Base-by-base conservation (phyloP, 2,888 invertebrate genomes). In the Octodonta nipae region DNA sequence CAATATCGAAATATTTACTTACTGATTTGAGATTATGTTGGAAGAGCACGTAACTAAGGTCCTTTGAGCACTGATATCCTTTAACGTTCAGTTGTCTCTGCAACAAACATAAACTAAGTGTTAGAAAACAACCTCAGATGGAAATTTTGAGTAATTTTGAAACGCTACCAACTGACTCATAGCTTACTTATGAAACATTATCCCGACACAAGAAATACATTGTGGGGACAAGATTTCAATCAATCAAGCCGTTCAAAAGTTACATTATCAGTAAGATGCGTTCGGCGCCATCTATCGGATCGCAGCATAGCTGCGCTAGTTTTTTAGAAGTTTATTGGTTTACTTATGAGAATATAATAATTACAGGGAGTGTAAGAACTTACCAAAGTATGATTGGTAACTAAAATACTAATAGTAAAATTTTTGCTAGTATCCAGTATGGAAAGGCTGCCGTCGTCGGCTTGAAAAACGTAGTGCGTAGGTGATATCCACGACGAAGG, bases 21-120 rank as follows among this genome's bases (percentile, higher is more conserved):
- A 87, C 87, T 72, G 81, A 76, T 66, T 84, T 83, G 64, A 86
- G 78, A 66, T 85, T 83, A 71, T 86, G 85, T 66, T 81, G 78
- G 66, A 88, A 83, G 54, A 88, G 74, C 57, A 88, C 84, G 65
- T 77, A 87, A 60, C 80, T 80, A 52, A 86, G 71, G 67, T 87
- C 85, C 46, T 76, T 71, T 46, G 87, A 86, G 63, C 86, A 83
- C 63, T 84, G 77, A 66, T 83, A 86, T 50, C 83, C 82, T 58
- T 80, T 79, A 50, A 85, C 85, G 67, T 85, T 84, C 52, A 86
- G 71, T 67, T 86, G 85, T 61, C 85, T 75, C 82, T 82, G 75
- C 46, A 65, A 70, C n/a, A n/a, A n/a, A n/a, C n/a, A n/a, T n/a
- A n/a, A n/a, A n/a, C n/a, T n/a, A n/a, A n/a, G n/a, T n/a, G n/a